Percentiles rank a stretch among this genome's conserved stretches.
Conservation (phyloP, 2,113 vertebrate genomes). For the Falco punctatus region DNA sequence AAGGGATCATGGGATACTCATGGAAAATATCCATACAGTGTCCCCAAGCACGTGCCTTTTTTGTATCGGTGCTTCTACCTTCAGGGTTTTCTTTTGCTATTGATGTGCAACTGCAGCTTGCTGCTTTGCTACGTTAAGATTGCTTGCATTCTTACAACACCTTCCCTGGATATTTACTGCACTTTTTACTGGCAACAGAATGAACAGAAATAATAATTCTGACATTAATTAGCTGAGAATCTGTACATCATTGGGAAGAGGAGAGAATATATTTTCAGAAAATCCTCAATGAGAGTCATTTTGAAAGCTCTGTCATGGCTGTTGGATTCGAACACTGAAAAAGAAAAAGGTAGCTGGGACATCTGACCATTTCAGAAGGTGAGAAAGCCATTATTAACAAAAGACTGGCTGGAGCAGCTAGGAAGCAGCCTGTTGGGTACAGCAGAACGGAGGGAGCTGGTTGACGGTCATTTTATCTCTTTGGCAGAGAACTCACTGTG, state of each 20-base stretch:
- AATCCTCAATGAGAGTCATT: not conserved
- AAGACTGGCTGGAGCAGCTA: not conserved
- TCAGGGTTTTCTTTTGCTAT: not conserved
- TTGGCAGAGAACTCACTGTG: not conserved
- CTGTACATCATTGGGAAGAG: not conserved
- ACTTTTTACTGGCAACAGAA: not conserved
- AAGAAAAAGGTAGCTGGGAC: not conserved
- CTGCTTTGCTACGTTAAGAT: not conserved
- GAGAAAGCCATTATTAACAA: not conserved
- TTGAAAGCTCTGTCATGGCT: not conserved
- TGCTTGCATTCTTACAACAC: not conserved
- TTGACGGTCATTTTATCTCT: not conserved
- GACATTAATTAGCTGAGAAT: not conserved
- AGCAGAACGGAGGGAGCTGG: not conserved
- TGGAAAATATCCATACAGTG: accelerated
- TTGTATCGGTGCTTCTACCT: not conserved
- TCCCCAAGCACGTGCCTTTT: accelerated
- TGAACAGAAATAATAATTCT: not conserved
- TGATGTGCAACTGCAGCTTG: not conserved
- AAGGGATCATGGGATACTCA: not conserved
- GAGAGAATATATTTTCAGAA: not conserved
- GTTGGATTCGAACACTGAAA: not conserved
- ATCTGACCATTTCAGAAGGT: not conserved
- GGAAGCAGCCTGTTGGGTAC: not conserved
- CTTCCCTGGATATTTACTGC: not conserved